phyloP scores from a whole-genome alignment of 2,113 vertebrate species.

The Oryzias melastigma region DNA sequence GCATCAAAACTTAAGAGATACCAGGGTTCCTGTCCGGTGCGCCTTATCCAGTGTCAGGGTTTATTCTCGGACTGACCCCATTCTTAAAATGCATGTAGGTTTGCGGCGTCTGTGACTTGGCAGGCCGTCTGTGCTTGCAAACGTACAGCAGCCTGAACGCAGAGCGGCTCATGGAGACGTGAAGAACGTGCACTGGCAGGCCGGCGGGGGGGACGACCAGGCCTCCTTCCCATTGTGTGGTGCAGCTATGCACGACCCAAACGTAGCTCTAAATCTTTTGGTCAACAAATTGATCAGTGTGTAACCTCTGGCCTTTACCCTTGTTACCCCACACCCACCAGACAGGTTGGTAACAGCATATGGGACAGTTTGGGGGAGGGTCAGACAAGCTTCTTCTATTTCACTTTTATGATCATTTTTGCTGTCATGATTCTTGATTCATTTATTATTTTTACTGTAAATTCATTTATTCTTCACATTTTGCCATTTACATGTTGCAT shows the following conservation, averaged over 20 bases:
- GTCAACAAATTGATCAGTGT: conserved; percentile 70
- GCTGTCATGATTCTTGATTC: conserved; percentile 12
- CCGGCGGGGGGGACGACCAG: not conserved
- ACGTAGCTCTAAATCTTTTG: conserved; percentile 24
- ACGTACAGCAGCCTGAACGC: too few relatives aligned
- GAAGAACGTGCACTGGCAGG: conserved; percentile 1
- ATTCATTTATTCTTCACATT: not conserved
- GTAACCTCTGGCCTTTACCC: conserved; percentile 62
- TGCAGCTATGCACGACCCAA: conserved; percentile 8
- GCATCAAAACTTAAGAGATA: too few relatives aligned
- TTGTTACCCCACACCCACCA: conserved; percentile 47
- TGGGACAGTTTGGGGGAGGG: conserved; percentile 50
- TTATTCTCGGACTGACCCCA: not conserved
- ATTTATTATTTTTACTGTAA: conserved; percentile 35
- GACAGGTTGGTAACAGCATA: conserved; percentile 55
- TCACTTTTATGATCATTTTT: not conserved
- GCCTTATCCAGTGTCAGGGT: not conserved
- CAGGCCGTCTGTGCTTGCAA: too few relatives aligned
- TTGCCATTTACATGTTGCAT: conserved; percentile 46
- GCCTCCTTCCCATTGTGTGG: conserved; percentile 27
- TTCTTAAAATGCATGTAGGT: conserved; percentile 1
- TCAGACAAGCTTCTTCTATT: conserved; percentile 5
- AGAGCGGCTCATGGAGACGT: not conserved
- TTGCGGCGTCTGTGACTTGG: not conserved
- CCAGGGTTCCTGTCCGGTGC: too few relatives aligned